Base-by-base conservation (phyloP, 35 echinoderm and acorn worm species). In the Hemicentrotus pulcherrimus region DNA sequence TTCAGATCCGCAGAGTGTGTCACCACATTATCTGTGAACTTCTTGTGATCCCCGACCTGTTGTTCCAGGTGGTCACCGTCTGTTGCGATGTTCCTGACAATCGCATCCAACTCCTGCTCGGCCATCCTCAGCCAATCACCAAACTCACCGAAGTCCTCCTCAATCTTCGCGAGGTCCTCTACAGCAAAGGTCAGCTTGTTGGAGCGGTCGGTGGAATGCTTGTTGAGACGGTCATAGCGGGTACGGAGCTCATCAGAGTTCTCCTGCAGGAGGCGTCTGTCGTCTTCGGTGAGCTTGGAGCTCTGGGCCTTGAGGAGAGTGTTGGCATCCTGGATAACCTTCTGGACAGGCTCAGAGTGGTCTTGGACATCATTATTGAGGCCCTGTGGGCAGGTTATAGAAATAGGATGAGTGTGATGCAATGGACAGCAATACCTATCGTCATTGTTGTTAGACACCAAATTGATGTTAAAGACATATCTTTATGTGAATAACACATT, bases 1-100 rank as follows among this genome's bases (percentile, higher is more conserved):
- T 97, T 98, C 33, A 99, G 96, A 85, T 99, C 97, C 31, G 98
- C 98, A 9, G 97, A 98, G 88, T 99, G 98, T 31, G 96, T 97
- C n/a, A 98, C 95, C 4, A 99, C 97, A 52, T 99, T 97, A 35
- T 99, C 97, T n/a, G 94, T 96, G 95, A 99, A 98, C 19, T 97
- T 94, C 50, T 97, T 95, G 91, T 97, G 97, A 9, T 96, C 86
- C 46, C 95, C 97, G 24, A 86, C 88, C 95, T 99, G 97, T 15
- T 59, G 46, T 28, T 70, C 31, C 88, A 99, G 59, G 0, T 32
- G 97, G 65, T 98, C 91, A 0, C 94, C 91, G 93, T 98, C 98
- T 10, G 85, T 97, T 11, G 94, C 94, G 48, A 98, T 85, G 47
- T 96, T 94, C 61, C 94, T 97, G 14, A 95, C 46, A 94, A 96